phyloP scores from a whole-genome alignment of 2,888 invertebrate genomes.

The Drosophila aldrichi region DNA sequence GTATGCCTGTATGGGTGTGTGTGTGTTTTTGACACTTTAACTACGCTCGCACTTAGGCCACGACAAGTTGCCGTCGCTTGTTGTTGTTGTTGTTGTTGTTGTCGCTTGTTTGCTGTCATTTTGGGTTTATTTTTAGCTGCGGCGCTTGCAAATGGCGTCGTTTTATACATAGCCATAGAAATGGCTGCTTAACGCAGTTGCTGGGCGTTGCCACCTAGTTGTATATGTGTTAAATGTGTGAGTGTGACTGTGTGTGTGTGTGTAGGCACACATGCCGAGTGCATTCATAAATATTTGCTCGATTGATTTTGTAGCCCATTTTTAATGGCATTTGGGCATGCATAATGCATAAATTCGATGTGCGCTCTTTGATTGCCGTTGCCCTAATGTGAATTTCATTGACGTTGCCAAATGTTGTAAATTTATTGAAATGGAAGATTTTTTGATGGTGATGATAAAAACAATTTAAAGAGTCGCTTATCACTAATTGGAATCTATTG shows the following conservation, averaged over 20 bases:
- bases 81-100: conserved; percentile 32
- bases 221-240: conserved; percentile 40
- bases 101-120: conserved; percentile 61
- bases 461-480: conserved; percentile 1
- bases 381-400: conserved; percentile 26
- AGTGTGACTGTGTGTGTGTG: not conserved
- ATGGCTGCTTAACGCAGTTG: conserved; percentile 14
- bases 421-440: conserved; percentile 17
- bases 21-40: conserved; percentile 70
- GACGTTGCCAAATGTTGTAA: not conserved
- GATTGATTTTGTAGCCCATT: conserved; percentile 57
- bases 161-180: conserved; percentile 56
- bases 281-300: conserved; percentile 62
- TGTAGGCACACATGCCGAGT: conserved; percentile 30
- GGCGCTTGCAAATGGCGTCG: conserved; percentile 60
- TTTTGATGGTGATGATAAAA: no score
- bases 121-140: conserved; percentile 56
- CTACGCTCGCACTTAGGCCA: conserved; percentile 55
- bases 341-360: conserved; percentile 23
- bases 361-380: conserved; percentile 12
- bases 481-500: conserved; percentile 14
- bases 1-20: conserved; percentile 19
- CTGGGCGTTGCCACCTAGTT: conserved; percentile 13
- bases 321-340: conserved; percentile 35
- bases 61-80: conserved; percentile 28